Conservation (phyloP, 2,888 invertebrate genomes). For the Calameuta filiformis region DNA sequence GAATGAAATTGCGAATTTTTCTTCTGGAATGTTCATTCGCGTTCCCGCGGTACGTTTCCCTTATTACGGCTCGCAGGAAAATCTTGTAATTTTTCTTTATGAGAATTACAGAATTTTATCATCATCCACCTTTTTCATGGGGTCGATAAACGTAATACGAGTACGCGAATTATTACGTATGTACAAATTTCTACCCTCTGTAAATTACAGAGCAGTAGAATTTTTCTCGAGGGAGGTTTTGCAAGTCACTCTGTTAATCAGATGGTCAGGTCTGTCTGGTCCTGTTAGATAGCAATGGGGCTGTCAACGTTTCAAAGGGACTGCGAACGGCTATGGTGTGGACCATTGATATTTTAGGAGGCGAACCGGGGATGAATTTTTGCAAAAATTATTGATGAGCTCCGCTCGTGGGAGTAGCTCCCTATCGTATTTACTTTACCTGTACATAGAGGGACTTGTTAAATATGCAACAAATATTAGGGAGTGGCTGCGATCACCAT, state of each 20-base stretch:
- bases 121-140: background rate
- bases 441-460: slow-evolving; percentile 23
- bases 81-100: background rate
- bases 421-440: background rate
- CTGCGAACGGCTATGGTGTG: background rate
- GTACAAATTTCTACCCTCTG: background rate
- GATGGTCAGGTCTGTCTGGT: background rate
- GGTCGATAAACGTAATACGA: background rate
- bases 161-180: background rate
- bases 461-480: slow-evolving; percentile 42
- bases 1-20: background rate
- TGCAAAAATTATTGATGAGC: slow-evolving; percentile 7
- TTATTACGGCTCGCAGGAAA: background rate
- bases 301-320: background rate
- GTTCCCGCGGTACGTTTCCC: background rate
- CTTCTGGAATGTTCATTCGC: background rate
- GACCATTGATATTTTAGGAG: background rate
- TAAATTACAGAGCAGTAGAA: background rate
- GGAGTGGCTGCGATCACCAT: slow-evolving; percentile 34
- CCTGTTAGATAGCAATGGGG: background rate
- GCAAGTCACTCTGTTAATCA: background rate
- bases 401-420: background rate
- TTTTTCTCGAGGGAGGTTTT: background rate
- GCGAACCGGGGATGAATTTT: background rate
- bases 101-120: background rate